A percentile compares a stretch with the other conserved stretches of the same genome.
These are phyloP conservation scores for Acleris emargana DNA, from an alignment of 2,888 invertebrate genomes.

Conservation along the genomic window DNA sequence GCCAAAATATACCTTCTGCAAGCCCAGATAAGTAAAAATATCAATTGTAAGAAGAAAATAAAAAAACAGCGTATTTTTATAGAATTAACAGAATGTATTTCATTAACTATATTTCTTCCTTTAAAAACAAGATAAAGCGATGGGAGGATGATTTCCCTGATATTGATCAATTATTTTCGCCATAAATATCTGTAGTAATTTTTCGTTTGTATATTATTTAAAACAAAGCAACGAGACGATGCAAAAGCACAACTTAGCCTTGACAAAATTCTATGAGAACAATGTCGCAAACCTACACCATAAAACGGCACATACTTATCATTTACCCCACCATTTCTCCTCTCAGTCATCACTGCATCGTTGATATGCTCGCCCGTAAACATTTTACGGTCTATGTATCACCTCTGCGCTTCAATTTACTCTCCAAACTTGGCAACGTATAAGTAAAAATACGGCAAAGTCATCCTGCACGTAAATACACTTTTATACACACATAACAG, in stretches of 20 bases:
- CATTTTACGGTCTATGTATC: slow-evolving; percentile 29
- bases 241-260: background rate
- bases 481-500: background rate
- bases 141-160: too few species aligned
- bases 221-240: background rate
- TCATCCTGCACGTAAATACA: background rate
- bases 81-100: too few species aligned
- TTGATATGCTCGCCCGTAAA: slow-evolving; percentile 19
- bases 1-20: background rate
- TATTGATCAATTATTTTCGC: too few species aligned
- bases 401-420: slow-evolving; percentile 27
- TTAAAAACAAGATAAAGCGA: too few species aligned
- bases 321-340: slow-evolving; percentile 3
- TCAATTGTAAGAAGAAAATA: background rate
- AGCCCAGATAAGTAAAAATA: background rate
- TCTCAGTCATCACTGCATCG: background rate
- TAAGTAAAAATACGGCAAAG: slow-evolving; percentile 7
- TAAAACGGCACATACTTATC: slow-evolving; percentile 1
- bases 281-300: background rate
- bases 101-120: too few species aligned
- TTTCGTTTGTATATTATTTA: too few species aligned
- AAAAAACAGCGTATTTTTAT: too few species aligned
- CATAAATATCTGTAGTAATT: too few species aligned
- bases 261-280: background rate
- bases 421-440: slow-evolving; percentile 11